Evolutionary conservation across 2,888 invertebrate species (phyloP).

Genomic region (Palloptera scutellata): DNA sequence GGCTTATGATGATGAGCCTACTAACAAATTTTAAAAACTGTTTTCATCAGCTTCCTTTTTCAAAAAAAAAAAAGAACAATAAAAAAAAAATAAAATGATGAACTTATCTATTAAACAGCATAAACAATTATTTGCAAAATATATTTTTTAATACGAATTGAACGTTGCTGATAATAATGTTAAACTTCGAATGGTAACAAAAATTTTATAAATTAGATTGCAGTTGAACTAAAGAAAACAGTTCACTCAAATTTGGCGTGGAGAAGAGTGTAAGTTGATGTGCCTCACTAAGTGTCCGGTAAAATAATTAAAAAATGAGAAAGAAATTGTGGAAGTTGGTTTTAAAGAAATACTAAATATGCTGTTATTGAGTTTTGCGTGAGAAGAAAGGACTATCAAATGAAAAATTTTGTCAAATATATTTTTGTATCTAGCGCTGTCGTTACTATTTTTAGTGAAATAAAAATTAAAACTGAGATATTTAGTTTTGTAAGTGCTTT

Average conservation of each 20-base stretch:
- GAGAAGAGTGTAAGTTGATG: conserved; percentile 34
- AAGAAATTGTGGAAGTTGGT: neutral
- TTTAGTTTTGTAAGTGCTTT: too few relatives aligned
- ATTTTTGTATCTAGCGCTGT: too few relatives aligned
- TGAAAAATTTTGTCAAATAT: too few relatives aligned
- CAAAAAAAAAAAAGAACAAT: too few relatives aligned
- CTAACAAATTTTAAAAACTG: too few relatives aligned
- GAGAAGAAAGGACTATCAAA: too few relatives aligned
- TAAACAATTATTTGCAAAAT: neutral
- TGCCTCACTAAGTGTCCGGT: conserved; percentile 9
- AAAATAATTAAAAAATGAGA: neutral
- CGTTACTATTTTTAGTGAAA: too few relatives aligned
- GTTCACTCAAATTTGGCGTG: conserved; percentile 33
- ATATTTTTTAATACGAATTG: neutral
- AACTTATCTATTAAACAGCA: neutral
- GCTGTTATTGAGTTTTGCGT: too few relatives aligned
- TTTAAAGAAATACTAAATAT: neutral
- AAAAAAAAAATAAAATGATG: too few relatives aligned
- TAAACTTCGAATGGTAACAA: conserved; percentile 28
- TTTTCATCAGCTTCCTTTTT: too few relatives aligned
- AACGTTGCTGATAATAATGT: neutral
- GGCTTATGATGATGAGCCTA: too few relatives aligned
- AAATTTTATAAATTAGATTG: conserved; percentile 50
- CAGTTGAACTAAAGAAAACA: conserved; percentile 35
- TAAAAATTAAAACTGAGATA: too few relatives aligned